phyloP scores from a whole-genome alignment of 2,888 invertebrate genomes.

The Andrena haemorrhoa region DNA sequence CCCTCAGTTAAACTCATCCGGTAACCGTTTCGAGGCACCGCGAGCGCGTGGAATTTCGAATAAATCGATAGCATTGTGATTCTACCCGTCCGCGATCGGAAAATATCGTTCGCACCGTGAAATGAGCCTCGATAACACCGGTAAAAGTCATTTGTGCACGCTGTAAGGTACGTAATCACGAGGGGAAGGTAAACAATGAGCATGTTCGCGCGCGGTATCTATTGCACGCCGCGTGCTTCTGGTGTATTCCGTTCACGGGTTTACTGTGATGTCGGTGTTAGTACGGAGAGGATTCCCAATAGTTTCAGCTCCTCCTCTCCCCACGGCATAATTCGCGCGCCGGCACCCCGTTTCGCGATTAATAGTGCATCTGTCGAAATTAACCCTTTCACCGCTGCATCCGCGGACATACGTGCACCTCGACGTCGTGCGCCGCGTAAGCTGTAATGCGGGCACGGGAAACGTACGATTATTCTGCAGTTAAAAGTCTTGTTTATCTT shows the following conservation, averaged over 20 bases:
- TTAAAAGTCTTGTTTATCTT: slow-evolving; percentile 19
- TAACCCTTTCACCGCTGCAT: slow-evolving; percentile 45
- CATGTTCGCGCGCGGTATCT: slow-evolving; percentile 64
- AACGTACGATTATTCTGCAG: slow-evolving; percentile 2
- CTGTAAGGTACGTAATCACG: slow-evolving; percentile 52
- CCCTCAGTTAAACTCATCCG: slow-evolving; percentile 68
- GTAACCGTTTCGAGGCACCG: slow-evolving; percentile 61
- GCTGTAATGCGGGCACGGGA: background rate
- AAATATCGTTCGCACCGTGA: slow-evolving; percentile 36
- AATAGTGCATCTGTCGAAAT: slow-evolving; percentile 25
- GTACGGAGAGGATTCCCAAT: background rate
- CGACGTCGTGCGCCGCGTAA: slow-evolving; percentile 5
- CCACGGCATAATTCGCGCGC: background rate
- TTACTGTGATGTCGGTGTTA: slow-evolving; percentile 4
- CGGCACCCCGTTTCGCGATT: background rate
- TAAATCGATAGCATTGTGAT: slow-evolving; percentile 67
- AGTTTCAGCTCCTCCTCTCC: background rate
- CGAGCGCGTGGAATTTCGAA: slow-evolving; percentile 62
- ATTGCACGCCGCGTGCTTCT: slow-evolving; percentile 61
- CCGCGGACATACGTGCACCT: slow-evolving; percentile 12
- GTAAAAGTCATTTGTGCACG: slow-evolving; percentile 1
- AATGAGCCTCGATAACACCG: slow-evolving; percentile 14
- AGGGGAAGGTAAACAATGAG: slow-evolving; percentile 68
- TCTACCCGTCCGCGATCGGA: slow-evolving; percentile 20
- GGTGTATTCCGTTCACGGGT: slow-evolving; percentile 20